Percentiles rank a stretch among this genome's conserved stretches.
Evolutionary conservation across 2,113 vertebrate species (phyloP).

Genomic region (zebrafish (Danio rerio)): GRCz12tu NC_133200.1:12685001-12685500

Average conservation of each 20-base stretch:
- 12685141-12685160: not conserved
- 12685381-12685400: slow-evolving; percentile 12
- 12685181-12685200: not conserved
- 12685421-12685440: too few relatives aligned
- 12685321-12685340: not conserved
- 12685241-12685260: not conserved
- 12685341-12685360: not conserved
- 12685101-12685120: not conserved
- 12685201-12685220: not conserved
- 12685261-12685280: slow-evolving; percentile 1
- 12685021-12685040: not conserved
- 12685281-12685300: not conserved
- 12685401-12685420: not conserved
- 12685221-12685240: too few relatives aligned
- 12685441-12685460: too few relatives aligned
- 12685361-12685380: slow-evolving; percentile 6
- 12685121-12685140: not conserved
- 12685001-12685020: not conserved
- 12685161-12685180: not conserved
- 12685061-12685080: not conserved
- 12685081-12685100: not conserved
- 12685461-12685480: too few relatives aligned
- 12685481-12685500: too few relatives aligned
- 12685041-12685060: not conserved
- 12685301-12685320: slow-evolving; percentile 1